A percentile compares a stretch with the other conserved stretches of the same genome.
Conservation (phyloP, 2,888 invertebrate genomes). For the Rosalia funebris region DNA sequence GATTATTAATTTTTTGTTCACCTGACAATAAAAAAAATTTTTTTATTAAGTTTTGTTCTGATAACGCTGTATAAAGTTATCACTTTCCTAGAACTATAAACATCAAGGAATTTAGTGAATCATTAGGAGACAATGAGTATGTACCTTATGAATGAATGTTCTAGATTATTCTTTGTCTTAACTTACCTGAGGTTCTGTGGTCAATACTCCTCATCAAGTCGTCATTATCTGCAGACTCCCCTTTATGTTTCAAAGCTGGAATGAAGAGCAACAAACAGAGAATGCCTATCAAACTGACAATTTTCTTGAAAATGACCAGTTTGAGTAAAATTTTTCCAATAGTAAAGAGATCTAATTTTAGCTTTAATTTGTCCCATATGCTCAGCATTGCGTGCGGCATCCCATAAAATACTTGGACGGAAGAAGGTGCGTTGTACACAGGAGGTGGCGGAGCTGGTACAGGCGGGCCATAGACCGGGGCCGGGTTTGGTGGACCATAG, state of each 20-base stretch:
- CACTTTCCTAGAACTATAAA: too few relatives aligned
- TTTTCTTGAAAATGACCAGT: conserved; percentile 81
- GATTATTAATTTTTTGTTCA: conserved; percentile 7
- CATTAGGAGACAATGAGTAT: too few relatives aligned
- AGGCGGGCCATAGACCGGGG: conserved; percentile 36
- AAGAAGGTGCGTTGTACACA: conserved; percentile 47
- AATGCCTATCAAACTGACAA: conserved; percentile 81
- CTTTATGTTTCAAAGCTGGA: conserved; percentile 64
- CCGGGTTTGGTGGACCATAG: conserved; percentile 42
- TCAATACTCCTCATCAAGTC: conserved; percentile 3
- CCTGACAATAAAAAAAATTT: not conserved
- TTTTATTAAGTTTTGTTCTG: not conserved
- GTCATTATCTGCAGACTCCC: not conserved
- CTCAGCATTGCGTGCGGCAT: conserved; percentile 70
- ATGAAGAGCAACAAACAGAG: conserved; percentile 80
- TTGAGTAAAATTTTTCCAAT: conserved; percentile 80
- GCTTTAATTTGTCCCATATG: conserved; percentile 73
- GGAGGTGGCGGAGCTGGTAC: conserved; percentile 42
- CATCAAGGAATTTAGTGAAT: too few relatives aligned
- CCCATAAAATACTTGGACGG: conserved; percentile 62
- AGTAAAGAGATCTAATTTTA: conserved; percentile 77
- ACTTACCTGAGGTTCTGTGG: not conserved
- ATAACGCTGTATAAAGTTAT: not conserved
- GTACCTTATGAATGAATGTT: too few relatives aligned
- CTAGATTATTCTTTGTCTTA: too few relatives aligned